Evolutionary conservation across 2,797 vertebrate genomes (phyloP).

Genomic region (Spheniscus humboldti): DNA sequence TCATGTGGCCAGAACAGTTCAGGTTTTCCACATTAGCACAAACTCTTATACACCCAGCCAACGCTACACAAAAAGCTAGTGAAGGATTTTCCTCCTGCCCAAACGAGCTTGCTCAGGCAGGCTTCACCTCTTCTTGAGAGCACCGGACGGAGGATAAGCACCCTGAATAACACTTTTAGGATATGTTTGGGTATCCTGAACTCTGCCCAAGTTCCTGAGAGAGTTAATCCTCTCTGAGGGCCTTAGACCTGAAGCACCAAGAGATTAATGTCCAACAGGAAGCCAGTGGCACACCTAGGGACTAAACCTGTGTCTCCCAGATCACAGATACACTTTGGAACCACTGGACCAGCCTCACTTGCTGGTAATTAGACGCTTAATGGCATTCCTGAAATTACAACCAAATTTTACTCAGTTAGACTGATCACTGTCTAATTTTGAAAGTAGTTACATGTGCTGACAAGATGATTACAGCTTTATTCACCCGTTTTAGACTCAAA

Average conservation of each 20-base stretch:
- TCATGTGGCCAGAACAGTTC: not conserved
- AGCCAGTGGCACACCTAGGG: not conserved
- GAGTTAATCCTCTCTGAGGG: not conserved
- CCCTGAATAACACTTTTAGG: not conserved
- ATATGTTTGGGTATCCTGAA: not conserved
- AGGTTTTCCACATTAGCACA: not conserved
- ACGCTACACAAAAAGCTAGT: not conserved
- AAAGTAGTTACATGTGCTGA: constrained; percentile 53
- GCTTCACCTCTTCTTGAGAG: not conserved
- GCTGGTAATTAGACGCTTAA: not conserved
- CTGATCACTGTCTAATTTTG: constrained; percentile 53
- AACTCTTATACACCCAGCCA: not conserved
- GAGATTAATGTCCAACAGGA: not conserved
- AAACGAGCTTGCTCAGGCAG: not conserved
- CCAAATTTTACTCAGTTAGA: constrained; percentile 19
- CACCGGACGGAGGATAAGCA: not conserved
- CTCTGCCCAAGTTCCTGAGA: not conserved
- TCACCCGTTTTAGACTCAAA: constrained; percentile 44
- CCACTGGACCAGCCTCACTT: not conserved
- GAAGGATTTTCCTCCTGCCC: not conserved
- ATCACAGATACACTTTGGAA: not conserved
- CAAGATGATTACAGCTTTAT: constrained; percentile 61
- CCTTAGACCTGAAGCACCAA: not conserved
- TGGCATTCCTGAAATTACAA: constrained; percentile 24
- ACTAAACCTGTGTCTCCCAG: not conserved